These are phyloP conservation scores for Falco columbarius DNA, from an alignment of 2,797 vertebrate species.

Conservation along the genomic window DNA sequence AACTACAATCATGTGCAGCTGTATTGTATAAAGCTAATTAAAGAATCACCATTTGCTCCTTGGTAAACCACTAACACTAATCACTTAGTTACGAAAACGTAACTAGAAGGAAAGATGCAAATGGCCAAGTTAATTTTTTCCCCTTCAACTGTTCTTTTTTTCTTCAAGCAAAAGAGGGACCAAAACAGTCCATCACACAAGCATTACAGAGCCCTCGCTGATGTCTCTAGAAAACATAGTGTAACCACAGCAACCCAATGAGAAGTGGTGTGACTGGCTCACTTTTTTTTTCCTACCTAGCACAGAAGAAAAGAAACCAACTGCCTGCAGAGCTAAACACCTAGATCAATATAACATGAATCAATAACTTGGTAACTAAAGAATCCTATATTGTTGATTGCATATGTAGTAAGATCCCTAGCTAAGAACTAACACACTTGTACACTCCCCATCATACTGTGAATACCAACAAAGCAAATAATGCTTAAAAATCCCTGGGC, in stretches of 20 bases:
- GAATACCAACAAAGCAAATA: not conserved
- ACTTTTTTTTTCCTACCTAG: not conserved
- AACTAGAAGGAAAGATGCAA: slow-evolving; percentile 53
- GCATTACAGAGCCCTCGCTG: not conserved
- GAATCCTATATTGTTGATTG: not conserved
- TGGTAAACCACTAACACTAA: slow-evolving; percentile 7
- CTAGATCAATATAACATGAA: not conserved
- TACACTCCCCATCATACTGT: not conserved
- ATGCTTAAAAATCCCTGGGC: not conserved
- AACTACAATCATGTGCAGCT: not conserved
- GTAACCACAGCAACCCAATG: slow-evolving; percentile 38
- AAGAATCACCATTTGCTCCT: slow-evolving; percentile 29
- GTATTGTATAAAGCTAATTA: not conserved
- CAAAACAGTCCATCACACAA: not conserved
- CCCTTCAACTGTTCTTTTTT: not conserved
- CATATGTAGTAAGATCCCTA: not conserved
- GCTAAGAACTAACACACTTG: not conserved
- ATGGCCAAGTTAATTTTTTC: slow-evolving; percentile 14
- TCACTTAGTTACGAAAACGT: not conserved
- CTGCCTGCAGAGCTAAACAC: not conserved
- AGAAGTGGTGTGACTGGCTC: not conserved
- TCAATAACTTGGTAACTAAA: not conserved
- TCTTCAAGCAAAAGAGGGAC: not conserved
- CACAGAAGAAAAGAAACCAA: not conserved
- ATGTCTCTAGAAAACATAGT: slow-evolving; percentile 27